phyloP scores from a whole-genome alignment of 1,140 invertebrate species.

The Sitophilus oryzae region DNA sequence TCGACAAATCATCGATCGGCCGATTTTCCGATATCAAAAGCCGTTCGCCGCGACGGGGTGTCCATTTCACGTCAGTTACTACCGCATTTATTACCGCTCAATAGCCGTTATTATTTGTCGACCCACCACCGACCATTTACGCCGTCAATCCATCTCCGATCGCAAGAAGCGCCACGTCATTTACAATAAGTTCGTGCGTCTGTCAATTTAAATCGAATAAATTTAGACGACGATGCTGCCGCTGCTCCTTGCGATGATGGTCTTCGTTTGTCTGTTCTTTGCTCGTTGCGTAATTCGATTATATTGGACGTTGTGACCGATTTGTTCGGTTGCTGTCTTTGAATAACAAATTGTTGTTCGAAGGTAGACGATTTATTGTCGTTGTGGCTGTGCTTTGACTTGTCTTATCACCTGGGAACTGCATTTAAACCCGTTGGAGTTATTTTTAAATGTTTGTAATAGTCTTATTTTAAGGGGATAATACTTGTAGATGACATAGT shows the following conservation, averaged over 20 bases:
- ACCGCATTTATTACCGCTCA: constrained; percentile 28
- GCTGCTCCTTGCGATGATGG: too few relatives aligned
- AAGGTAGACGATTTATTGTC: too few relatives aligned
- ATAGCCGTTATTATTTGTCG: constrained; percentile 2
- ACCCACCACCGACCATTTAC: constrained; percentile 13
- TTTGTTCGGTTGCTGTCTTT: too few relatives aligned
- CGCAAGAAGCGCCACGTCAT: constrained; percentile 22
- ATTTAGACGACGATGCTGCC: too few relatives aligned
- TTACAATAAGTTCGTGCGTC: constrained; percentile 22
- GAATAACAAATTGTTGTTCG: too few relatives aligned
- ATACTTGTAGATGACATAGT: too few relatives aligned
- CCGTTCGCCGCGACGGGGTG: constrained; percentile 22
- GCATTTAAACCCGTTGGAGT: too few relatives aligned
- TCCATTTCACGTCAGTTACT: constrained; percentile 25
- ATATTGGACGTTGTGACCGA: too few relatives aligned
- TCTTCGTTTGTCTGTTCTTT: constrained; percentile 13
- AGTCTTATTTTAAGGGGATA: too few relatives aligned
- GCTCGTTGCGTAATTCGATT: constrained; percentile 7
- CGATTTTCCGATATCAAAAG: constrained; percentile 27
- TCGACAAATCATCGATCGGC: constrained; percentile 25
- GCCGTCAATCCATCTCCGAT: constrained; percentile 14
- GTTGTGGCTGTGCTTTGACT: too few relatives aligned
- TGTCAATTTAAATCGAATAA: constrained; percentile 26
- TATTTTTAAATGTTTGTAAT: too few relatives aligned
- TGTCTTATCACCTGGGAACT: too few relatives aligned